Conservation (phyloP, 2,113 vertebrate genomes). For the Prunella himalayana region DNA sequence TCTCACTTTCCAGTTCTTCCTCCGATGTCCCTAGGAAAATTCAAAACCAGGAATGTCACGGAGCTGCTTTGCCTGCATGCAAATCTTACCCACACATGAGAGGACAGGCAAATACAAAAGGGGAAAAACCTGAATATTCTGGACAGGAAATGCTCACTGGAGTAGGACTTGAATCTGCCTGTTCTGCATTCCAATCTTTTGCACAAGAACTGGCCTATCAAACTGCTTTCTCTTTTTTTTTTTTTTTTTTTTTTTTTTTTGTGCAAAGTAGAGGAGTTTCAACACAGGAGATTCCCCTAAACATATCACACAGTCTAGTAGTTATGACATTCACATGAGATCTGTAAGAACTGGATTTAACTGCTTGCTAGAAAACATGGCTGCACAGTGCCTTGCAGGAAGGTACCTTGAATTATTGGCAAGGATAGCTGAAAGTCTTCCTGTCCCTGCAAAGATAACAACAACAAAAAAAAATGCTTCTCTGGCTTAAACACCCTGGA, state of each 20-base stretch:
- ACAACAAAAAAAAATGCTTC: background rate
- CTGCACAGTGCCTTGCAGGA: background rate
- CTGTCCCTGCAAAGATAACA: background rate
- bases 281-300: background rate
- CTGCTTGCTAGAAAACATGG: background rate
- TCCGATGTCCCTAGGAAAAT: conserved; percentile 84
- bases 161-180: background rate
- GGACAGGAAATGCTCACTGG: background rate
- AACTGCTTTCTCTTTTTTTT: background rate
- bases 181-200: background rate
- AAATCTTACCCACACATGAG: background rate
- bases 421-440: background rate
- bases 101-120: background rate
- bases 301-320: background rate
- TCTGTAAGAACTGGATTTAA: background rate
- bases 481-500: background rate
- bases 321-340: background rate
- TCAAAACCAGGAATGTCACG: background rate
- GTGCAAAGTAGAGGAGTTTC: background rate
- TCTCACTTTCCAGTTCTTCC: conserved; percentile 98
- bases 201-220: background rate
- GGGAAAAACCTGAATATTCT: background rate
- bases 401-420: background rate
- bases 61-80: background rate
- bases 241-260: background rate